phyloP scores from a whole-genome alignment of 2,797 vertebrate species.

The Bovichtus variegatus region DNA sequence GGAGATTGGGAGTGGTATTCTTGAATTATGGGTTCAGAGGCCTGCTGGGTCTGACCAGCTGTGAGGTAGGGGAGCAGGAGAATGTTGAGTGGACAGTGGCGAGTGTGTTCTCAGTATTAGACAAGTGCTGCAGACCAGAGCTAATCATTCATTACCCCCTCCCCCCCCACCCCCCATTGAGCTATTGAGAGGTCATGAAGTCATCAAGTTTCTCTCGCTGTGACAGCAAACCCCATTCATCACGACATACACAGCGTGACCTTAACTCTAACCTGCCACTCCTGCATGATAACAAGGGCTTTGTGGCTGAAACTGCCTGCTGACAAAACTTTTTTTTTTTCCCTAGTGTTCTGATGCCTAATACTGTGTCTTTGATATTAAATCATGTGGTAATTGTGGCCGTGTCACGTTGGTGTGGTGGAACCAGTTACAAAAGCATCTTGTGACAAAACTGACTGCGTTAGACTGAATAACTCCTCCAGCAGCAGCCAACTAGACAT shows the following conservation, averaged over 20 bases:
- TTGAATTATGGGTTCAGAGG: constrained; percentile 64
- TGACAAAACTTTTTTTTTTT: constrained; percentile 11
- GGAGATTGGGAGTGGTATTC: constrained; percentile 29
- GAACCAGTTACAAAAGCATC: constrained; percentile 16
- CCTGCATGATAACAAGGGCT: constrained; percentile 36
- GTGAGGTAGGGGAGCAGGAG: constrained; percentile 50
- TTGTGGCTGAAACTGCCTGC: constrained; percentile 15
- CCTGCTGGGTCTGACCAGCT: constrained; percentile 44
- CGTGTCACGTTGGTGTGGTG: constrained; percentile 7
- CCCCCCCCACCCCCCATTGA: neutral
- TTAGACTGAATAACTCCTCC: constrained; percentile 4
- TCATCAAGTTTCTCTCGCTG: constrained; percentile 55
- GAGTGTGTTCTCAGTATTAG: constrained; percentile 39
- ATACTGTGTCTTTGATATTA: constrained; percentile 26
- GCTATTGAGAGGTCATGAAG: constrained; percentile 63
- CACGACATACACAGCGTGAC: constrained; percentile 37
- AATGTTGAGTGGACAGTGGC: constrained; percentile 51
- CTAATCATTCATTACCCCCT: constrained; percentile 59
- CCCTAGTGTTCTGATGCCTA: neutral
- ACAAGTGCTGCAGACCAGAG: constrained; percentile 53
- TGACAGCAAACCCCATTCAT: constrained; percentile 73
- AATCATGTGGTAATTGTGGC: constrained; percentile 23
- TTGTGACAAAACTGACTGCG: constrained; percentile 12
- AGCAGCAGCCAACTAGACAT: constrained; percentile 13
- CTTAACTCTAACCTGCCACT: constrained; percentile 29